A percentile compares a stretch with the other conserved stretches of the same genome.
phyloP scores from a whole-genome alignment of 2,113 vertebrate genomes.

The Burhinus oedicnemus region DNA sequence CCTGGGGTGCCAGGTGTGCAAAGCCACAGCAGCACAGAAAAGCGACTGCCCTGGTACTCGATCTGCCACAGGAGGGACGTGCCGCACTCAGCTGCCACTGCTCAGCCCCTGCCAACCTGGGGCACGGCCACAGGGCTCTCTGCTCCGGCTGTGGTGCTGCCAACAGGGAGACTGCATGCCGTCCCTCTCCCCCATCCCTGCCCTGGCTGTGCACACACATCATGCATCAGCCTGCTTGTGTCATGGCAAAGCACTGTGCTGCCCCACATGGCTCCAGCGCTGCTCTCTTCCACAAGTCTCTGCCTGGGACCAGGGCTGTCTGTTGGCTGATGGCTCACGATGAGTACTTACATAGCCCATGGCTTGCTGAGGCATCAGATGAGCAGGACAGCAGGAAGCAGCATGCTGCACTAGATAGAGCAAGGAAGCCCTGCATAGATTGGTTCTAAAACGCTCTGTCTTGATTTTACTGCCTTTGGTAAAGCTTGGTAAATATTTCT shows the following conservation, averaged over 20 bases:
- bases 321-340: neutral
- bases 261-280: neutral
- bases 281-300: neutral
- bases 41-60: neutral
- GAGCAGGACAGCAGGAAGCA: neutral
- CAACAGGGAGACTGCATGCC: neutral
- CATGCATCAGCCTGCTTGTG: neutral
- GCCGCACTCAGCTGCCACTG: neutral
- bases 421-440: neutral
- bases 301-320: neutral
- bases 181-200: neutral
- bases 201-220: fast-evolving
- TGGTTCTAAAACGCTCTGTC: neutral
- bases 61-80: neutral
- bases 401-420: neutral
- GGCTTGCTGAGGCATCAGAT: neutral
- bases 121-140: neutral
- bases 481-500: conserved; percentile 42
- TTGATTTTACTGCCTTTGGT: conserved; percentile 29
- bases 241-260: fast-evolving
- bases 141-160: neutral
- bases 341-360: neutral
- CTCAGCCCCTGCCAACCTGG: neutral
- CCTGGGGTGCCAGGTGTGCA: neutral
- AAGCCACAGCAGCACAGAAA: neutral